Conservation (phyloP, 1,140 invertebrate genomes). For the Ooceraea biroi region DNA sequence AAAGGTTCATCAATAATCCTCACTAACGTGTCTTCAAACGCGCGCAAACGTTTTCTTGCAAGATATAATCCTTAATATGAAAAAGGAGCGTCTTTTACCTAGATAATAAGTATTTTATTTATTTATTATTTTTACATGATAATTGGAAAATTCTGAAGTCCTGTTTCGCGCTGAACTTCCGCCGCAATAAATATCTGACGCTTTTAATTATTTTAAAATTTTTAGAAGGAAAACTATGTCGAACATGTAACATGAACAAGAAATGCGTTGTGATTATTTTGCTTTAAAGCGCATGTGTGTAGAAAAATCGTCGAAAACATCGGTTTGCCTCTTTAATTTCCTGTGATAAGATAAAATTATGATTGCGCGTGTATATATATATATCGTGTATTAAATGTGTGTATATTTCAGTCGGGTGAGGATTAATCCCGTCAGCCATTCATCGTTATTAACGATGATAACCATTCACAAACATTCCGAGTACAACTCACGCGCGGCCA, state of each 20-base stretch:
- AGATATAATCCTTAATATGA: neutral
- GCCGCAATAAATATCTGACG: neutral
- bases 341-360: conserved; percentile 10
- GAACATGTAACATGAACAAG: neutral
- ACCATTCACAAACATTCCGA: neutral
- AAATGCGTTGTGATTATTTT: conserved; percentile 13
- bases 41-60: too few relatives aligned
- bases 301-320: conserved; percentile 2
- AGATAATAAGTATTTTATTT: conserved; percentile 18
- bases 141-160: neutral
- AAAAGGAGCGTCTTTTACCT: neutral
- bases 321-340: neutral
- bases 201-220: conserved; percentile 10
- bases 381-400: neutral
- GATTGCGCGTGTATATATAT: neutral
- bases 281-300: neutral
- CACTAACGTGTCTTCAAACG: too few relatives aligned
- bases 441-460: neutral
- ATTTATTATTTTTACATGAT: neutral
- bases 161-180: neutral
- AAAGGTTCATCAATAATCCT: conserved; percentile 1
- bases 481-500: neutral
- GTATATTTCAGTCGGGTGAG: neutral
- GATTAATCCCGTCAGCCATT: conserved; percentile 7
- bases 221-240: neutral